Base-by-base conservation (phyloP, 2,888 invertebrate species). In the Ramazzottius varieornatus region DNA sequence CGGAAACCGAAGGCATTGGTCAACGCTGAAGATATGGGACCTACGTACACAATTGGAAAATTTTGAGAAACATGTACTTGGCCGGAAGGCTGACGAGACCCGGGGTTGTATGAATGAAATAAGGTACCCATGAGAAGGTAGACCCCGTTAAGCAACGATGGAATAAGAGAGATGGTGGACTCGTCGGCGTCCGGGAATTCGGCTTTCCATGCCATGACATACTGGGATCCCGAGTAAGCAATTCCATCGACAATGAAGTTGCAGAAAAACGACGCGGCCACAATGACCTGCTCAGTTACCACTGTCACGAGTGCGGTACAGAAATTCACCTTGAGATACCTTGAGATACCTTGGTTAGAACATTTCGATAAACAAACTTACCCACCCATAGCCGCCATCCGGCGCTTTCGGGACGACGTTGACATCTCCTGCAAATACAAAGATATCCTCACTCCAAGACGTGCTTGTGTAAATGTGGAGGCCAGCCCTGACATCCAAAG, bases 281-380 rank as follows among this genome's bases (percentile, higher is more conserved):
- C 54, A 24, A 54, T 54, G 29, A 54, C 54, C 54, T 54, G 54
- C 54, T n/a, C n/a, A n/a, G n/a, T n/a, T n/a, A n/a, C n/a, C n/a
- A n/a, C n/a, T n/a, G n/a, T n/a, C n/a, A n/a, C n/a, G n/a, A n/a
- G n/a, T n/a, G n/a, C n/a, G n/a, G n/a, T n/a, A n/a, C n/a, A n/a
- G n/a, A n/a, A n/a, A n/a, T n/a, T n/a, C n/a, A n/a, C n/a, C n/a
- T n/a, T n/a, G n/a, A n/a, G n/a, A n/a, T n/a, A n/a, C n/a, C n/a
- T n/a, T n/a, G n/a, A n/a, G n/a, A n/a, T n/a, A n/a, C n/a, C n/a
- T n/a, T n/a, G n/a, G n/a, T n/a, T n/a, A n/a, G n/a, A n/a, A n/a
- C n/a, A n/a, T n/a, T n/a, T n/a, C n/a, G n/a, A n/a, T n/a, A n/a
- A n/a, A n/a, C n/a, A n/a, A n/a, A n/a, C n/a, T 54, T 54, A 54